Evolutionary conservation across 2,113 vertebrate species (phyloP).

Genomic region (Grammomys dolichurus): DNA sequence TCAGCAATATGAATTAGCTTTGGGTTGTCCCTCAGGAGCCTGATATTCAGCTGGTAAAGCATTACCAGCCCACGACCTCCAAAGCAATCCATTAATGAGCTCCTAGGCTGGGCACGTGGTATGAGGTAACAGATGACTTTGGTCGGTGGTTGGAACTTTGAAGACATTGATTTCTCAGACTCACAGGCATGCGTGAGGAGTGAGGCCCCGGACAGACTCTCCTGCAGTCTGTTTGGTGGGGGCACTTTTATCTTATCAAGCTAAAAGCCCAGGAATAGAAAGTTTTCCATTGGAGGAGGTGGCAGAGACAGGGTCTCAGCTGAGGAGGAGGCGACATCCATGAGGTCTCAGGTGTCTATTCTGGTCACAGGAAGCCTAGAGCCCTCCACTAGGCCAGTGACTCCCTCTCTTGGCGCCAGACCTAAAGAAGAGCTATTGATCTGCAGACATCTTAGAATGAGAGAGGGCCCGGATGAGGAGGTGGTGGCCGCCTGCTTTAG

Average conservation of each 20-base stretch:
- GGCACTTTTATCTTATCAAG: constrained; percentile 91
- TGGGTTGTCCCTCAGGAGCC: constrained; percentile 23
- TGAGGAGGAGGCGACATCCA: constrained; percentile 67
- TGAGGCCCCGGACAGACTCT: constrained; percentile 73
- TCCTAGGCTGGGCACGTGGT: background rate
- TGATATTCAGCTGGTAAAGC: constrained; percentile 53
- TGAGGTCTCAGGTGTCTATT: background rate
- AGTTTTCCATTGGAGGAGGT: constrained; percentile 87
- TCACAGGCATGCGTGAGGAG: background rate
- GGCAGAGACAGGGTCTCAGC: constrained; percentile 68
- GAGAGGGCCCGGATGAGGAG: constrained; percentile 77
- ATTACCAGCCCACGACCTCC: constrained; percentile 56
- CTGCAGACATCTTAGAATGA: constrained; percentile 75
- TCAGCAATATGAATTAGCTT: constrained; percentile 56
- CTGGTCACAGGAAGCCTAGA: background rate
- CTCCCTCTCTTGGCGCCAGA: background rate
- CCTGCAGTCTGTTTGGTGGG: constrained; percentile 83
- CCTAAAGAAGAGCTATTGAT: constrained; percentile 61
- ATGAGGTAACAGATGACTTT: constrained; percentile 54
- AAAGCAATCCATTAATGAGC: constrained; percentile 71
- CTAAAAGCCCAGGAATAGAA: constrained; percentile 93
- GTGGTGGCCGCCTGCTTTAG: constrained; percentile 90
- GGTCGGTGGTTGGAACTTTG: constrained; percentile 57
- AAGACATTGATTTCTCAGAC: constrained; percentile 74
- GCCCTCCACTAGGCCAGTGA: background rate